Conservation (phyloP, 1,140 invertebrate species). For the Portunus trituberculatus region DNA sequence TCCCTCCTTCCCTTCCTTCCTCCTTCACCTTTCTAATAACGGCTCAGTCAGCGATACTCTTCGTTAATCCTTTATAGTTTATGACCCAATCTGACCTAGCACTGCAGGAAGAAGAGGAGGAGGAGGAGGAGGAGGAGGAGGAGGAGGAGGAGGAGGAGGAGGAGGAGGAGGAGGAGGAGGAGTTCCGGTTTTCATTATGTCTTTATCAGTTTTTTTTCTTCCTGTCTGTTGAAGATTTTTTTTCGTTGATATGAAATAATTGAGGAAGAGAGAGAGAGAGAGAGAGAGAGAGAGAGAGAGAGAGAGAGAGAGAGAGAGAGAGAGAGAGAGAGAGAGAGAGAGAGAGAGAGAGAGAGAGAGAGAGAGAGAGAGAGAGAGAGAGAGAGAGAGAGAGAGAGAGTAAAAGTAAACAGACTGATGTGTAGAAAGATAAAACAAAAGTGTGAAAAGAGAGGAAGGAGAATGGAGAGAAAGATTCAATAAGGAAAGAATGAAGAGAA, state of each 20-base stretch:
- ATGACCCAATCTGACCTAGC: not conserved
- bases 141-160: not conserved
- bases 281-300: too few relatives aligned
- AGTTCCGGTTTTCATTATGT: not conserved
- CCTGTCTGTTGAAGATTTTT: not conserved
- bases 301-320: too few relatives aligned
- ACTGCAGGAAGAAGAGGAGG: not conserved
- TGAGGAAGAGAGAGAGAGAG: not conserved
- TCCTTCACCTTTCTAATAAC: not conserved
- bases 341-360: too few relatives aligned
- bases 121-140: not conserved
- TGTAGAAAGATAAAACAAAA: not conserved
- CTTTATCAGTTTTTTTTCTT: not conserved
- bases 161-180: too few relatives aligned
- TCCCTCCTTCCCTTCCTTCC: not conserved
- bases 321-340: too few relatives aligned
- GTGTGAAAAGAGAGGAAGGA: not conserved
- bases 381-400: too few relatives aligned
- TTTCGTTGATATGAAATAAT: not conserved
- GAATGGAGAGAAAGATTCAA: not conserved
- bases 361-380: too few relatives aligned
- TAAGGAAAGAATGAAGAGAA: not conserved
- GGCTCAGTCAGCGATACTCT: not conserved
- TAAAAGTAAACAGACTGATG: too few relatives aligned
- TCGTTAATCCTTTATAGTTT: not conserved